A percentile compares a stretch with the other conserved stretches of the same genome.
These are phyloP conservation scores for Burhinus bistriatus DNA, from an alignment of 2,113 vertebrate species.

Conservation along the genomic window DNA sequence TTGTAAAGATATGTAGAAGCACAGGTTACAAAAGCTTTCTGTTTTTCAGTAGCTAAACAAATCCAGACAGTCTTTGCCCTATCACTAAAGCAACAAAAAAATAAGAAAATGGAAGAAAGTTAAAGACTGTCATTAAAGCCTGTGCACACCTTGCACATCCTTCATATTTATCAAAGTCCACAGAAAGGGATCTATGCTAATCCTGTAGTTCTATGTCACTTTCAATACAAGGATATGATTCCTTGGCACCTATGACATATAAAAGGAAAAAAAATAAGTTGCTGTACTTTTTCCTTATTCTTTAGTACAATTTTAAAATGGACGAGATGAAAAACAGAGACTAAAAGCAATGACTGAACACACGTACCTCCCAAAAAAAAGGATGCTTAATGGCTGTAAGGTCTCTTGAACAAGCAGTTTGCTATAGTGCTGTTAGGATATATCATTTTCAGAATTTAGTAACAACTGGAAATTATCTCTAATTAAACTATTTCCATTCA, in stretches of 20 bases:
- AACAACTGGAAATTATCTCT: background rate
- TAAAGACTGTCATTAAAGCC: background rate
- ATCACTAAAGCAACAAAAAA: background rate
- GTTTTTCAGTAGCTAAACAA: background rate
- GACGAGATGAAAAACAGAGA: background rate
- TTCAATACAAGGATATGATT: background rate
- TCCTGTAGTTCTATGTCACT: background rate
- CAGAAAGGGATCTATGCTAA: background rate
- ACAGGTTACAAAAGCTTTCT: background rate
- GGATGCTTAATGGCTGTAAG: background rate
- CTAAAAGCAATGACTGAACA: background rate
- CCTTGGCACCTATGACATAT: background rate
- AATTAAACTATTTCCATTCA: background rate
- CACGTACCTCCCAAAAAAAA: background rate
- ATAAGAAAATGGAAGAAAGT: background rate
- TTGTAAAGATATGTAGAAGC: background rate
- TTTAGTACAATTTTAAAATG: background rate
- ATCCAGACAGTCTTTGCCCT: background rate
- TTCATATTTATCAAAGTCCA: background rate
- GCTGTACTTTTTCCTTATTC: background rate
- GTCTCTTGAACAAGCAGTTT: background rate
- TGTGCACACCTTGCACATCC: background rate
- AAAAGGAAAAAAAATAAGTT: background rate
- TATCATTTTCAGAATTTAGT: background rate
- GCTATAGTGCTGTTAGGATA: background rate